Conservation (phyloP, 2,888 invertebrate genomes). For the Drosophila emarginata region DNA sequence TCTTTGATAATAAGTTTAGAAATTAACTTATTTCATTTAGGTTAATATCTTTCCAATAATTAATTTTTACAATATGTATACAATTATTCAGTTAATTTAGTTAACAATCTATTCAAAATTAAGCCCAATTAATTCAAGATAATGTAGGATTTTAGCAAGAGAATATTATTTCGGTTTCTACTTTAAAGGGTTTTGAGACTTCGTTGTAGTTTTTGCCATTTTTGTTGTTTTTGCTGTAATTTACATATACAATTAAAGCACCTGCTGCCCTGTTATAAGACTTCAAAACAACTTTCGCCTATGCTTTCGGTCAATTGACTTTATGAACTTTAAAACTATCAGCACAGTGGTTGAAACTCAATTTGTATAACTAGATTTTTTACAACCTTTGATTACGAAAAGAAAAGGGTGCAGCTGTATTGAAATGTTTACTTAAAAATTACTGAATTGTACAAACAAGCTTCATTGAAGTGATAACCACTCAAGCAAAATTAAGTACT, state of each 20-base stretch:
- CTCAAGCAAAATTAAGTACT: no score
- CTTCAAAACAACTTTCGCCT: slow-evolving; percentile 35
- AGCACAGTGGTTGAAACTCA: slow-evolving; percentile 12
- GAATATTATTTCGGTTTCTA: not conserved
- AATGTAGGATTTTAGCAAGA: no score
- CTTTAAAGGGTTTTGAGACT: not conserved
- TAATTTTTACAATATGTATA: no score
- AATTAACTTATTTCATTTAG: not conserved
- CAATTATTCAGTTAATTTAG: not conserved
- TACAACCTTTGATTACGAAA: no score
- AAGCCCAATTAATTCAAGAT: no score
- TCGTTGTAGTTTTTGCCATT: not conserved
- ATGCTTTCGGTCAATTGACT: slow-evolving; percentile 10
- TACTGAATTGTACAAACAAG: no score
- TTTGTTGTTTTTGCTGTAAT: not conserved
- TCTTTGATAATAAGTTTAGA: no score
- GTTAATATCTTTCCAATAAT: not conserved
- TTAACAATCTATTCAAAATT: not conserved
- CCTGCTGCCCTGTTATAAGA: not conserved
- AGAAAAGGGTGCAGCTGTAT: no score
- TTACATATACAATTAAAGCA: not conserved
- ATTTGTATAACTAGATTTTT: not conserved
- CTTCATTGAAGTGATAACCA: no score
- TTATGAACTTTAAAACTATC: slow-evolving; percentile 17
- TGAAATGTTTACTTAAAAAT: no score